A percentile compares a stretch with the other conserved stretches of the same genome.
These are phyloP conservation scores for Autographa gamma DNA, from an alignment of 2,888 invertebrate genomes.

Conservation along the genomic window DNA sequence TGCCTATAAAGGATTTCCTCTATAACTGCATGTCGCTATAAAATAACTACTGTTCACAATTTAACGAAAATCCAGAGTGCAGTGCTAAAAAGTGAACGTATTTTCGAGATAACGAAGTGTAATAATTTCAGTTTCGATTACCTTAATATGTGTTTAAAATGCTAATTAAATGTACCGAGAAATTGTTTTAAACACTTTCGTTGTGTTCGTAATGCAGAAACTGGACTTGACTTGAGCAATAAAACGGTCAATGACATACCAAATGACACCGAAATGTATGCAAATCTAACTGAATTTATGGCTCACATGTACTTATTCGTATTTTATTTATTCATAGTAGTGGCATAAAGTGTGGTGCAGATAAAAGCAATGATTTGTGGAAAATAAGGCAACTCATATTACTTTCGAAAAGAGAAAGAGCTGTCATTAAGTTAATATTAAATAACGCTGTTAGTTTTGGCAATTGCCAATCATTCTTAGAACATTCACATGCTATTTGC, in stretches of 20 bases:
- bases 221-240: constrained; percentile 32
- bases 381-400: constrained; percentile 36
- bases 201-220: constrained; percentile 33
- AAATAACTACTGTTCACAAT: constrained; percentile 24
- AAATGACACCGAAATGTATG: constrained; percentile 34
- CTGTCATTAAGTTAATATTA: constrained; percentile 33
- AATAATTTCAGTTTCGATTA: not conserved
- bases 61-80: not conserved
- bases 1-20: constrained; percentile 64
- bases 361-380: constrained; percentile 17
- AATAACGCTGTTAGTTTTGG: constrained; percentile 42
- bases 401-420: constrained; percentile 56
- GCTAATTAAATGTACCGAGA: constrained; percentile 9
- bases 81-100: not conserved
- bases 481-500: constrained; percentile 38
- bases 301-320: constrained; percentile 22
- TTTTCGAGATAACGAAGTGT: not conserved
- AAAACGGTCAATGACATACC: constrained; percentile 49
- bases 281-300: constrained; percentile 45
- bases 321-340: constrained; percentile 27
- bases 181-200: constrained; percentile 37
- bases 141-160: not conserved
- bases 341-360: constrained; percentile 13
- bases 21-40: constrained; percentile 41
- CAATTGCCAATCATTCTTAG: constrained; percentile 40